Percentiles rank a stretch among this genome's conserved stretches.
Conservation (phyloP, 2,888 invertebrate genomes). For the Eulithis prunata region DNA sequence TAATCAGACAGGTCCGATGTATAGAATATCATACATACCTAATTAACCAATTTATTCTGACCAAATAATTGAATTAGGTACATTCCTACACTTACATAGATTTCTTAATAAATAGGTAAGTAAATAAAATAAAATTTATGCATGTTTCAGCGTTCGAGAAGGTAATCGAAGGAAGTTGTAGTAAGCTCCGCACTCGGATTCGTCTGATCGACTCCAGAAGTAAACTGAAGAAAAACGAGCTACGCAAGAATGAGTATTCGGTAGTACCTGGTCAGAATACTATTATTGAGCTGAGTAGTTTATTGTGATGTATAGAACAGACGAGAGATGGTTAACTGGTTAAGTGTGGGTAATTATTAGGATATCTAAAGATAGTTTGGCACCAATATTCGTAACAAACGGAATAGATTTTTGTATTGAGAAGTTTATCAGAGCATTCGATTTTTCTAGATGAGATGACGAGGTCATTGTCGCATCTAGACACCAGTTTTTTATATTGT, state of each 20-base stretch:
- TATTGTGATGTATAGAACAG: conserved; percentile 12
- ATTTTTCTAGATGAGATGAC: too few species aligned
- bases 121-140: conserved; percentile 9
- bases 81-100: too few species aligned
- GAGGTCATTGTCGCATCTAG: too few species aligned
- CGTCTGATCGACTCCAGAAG: conserved; percentile 62
- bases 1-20: conserved; percentile 15
- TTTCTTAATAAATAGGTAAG: too few species aligned
- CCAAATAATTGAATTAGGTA: too few species aligned
- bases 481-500: too few species aligned
- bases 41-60: conserved; percentile 7
- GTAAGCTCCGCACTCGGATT: conserved; percentile 73
- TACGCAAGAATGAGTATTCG: conserved; percentile 71
- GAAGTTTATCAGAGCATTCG: too few species aligned
- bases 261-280: conserved; percentile 61
- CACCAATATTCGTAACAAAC: too few species aligned
- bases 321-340: background rate
- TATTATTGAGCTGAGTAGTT: conserved; percentile 60
- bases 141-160: conserved; percentile 71
- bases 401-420: too few species aligned
- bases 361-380: too few species aligned
- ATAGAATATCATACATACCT: conserved; percentile 6
- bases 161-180: conserved; percentile 71
- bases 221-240: conserved; percentile 68
- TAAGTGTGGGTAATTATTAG: background rate